Evolutionary conservation across 2,797 vertebrate species (phyloP).

Genomic region (Geotrypetes seraphini): DNA sequence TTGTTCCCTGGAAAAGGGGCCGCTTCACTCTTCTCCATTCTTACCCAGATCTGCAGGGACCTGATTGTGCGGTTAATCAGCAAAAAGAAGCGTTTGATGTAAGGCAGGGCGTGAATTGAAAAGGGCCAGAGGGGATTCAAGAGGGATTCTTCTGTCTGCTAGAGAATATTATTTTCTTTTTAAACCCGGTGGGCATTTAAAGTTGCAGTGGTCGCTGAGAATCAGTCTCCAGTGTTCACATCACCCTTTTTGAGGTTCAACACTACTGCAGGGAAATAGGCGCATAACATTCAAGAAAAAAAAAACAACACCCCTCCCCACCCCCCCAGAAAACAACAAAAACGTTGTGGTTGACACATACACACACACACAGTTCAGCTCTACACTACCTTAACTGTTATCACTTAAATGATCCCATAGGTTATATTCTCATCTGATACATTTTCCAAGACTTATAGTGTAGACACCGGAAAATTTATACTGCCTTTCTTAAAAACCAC

Average conservation of each 20-base stretch:
- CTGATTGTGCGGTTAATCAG: conserved; percentile 85
- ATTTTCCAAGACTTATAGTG: no score
- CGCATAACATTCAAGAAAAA: no score
- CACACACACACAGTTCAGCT: no score
- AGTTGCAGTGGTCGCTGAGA: conserved; percentile 22
- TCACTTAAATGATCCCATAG: no score
- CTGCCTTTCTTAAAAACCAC: conserved; percentile 14
- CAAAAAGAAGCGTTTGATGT: conserved; percentile 74
- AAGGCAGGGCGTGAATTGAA: conserved; percentile 71
- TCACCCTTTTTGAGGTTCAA: conserved; percentile 25
- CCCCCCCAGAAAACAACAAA: no score
- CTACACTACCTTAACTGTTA: no score
- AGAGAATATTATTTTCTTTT: conserved; percentile 43
- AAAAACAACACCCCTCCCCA: no score
- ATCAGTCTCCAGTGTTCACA: conserved; percentile 25
- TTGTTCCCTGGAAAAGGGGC: conserved; percentile 73
- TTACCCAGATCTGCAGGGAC: conserved; percentile 63
- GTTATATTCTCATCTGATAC: background rate
- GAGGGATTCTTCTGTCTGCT: conserved; percentile 52
- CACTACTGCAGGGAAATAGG: conserved; percentile 15
- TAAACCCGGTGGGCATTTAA: conserved; percentile 48
- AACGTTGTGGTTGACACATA: conserved; percentile 22
- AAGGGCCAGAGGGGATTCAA: conserved; percentile 54
- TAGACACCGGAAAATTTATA: no score
- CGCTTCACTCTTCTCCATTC: conserved; percentile 60